Percentiles rank a stretch among this genome's conserved stretches.
Conservation (phyloP, 2,888 invertebrate genomes). For the Neoaliturus tenellus region DNA sequence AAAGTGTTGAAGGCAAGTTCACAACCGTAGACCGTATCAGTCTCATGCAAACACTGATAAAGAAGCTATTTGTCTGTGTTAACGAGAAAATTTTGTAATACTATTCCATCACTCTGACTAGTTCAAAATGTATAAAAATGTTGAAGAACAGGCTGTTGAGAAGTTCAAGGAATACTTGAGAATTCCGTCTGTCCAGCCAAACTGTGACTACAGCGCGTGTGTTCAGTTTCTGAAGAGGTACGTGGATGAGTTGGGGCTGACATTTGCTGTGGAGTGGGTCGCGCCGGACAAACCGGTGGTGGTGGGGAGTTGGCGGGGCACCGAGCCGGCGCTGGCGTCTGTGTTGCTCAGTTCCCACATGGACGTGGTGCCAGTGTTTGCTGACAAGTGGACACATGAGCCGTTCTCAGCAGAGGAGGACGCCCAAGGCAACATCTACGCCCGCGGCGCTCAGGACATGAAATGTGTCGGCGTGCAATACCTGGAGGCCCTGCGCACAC, state of each 20-base stretch:
- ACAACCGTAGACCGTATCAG: no score
- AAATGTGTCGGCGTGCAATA: conserved; percentile 88
- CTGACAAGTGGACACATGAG: conserved; percentile 91
- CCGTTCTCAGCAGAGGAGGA: conserved; percentile 94
- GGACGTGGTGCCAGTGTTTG: conserved; percentile 97
- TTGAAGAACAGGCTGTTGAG: conserved; percentile 75
- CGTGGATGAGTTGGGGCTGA: conserved; percentile 82
- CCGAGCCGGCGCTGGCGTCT: conserved; percentile 80
- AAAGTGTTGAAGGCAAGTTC: no score
- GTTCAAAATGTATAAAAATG: neutral
- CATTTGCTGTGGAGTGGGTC: conserved; percentile 77
- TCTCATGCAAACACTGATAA: no score
- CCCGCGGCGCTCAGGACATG: conserved; percentile 93
- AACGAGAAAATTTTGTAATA: no score
- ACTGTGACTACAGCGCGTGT: conserved; percentile 89
- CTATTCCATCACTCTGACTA: no score
- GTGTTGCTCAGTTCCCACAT: conserved; percentile 96
- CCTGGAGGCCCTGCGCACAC: conserved; percentile 81
- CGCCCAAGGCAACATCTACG: conserved; percentile 90
- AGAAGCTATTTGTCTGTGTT: no score
- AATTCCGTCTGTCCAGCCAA: conserved; percentile 91
- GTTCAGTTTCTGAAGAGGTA: conserved; percentile 84
- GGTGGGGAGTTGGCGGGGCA: conserved; percentile 89
- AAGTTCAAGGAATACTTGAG: conserved; percentile 89
- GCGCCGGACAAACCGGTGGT: conserved; percentile 86